A percentile compares a stretch with the other conserved stretches of the same genome.
phyloP scores from a whole-genome alignment of 2,888 invertebrate genomes.

The Drosophila hamatofila region DNA sequence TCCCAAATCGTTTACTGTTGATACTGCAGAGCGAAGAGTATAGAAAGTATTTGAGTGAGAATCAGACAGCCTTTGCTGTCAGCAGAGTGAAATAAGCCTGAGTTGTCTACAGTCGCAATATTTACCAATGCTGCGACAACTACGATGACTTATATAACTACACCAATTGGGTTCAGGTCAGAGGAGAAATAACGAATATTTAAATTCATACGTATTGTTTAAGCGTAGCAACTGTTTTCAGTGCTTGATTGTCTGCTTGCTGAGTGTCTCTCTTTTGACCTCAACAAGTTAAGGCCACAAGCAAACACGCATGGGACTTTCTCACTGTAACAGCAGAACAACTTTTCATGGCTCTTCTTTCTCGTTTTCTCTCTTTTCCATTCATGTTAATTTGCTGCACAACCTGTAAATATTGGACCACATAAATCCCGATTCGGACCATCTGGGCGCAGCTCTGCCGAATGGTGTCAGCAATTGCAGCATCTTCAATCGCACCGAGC shows the following conservation, averaged over 20 bases:
- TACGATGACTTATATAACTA: background rate
- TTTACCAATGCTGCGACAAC: background rate
- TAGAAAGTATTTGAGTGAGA: background rate
- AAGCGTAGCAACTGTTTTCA: background rate
- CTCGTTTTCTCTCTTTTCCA: background rate
- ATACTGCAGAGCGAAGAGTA: background rate
- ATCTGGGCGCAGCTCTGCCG: slow-evolving; percentile 89
- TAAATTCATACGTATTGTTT: background rate
- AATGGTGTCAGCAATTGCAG: slow-evolving; percentile 94
- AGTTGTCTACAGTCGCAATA: background rate
- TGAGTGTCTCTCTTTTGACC: background rate
- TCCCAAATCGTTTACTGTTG: background rate
- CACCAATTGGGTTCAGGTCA: too few species aligned
- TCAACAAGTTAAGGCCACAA: slow-evolving; percentile 20
- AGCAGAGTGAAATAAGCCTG: background rate
- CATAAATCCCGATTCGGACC: slow-evolving; percentile 32
- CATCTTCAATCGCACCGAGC: slow-evolving; percentile 93
- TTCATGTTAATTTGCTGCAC: slow-evolving; percentile 66
- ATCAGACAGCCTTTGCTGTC: background rate
- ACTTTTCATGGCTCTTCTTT: slow-evolving; percentile 25
- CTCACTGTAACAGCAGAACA: slow-evolving; percentile 18
- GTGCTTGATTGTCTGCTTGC: background rate
- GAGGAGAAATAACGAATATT: too few species aligned
- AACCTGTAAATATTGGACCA: slow-evolving; percentile 41
- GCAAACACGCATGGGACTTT: background rate